Evolutionary conservation across 2,888 invertebrate genomes (phyloP), one percentile per base, ranked within the genome.

Genomic region (Sicus ferrugineus): DNA sequence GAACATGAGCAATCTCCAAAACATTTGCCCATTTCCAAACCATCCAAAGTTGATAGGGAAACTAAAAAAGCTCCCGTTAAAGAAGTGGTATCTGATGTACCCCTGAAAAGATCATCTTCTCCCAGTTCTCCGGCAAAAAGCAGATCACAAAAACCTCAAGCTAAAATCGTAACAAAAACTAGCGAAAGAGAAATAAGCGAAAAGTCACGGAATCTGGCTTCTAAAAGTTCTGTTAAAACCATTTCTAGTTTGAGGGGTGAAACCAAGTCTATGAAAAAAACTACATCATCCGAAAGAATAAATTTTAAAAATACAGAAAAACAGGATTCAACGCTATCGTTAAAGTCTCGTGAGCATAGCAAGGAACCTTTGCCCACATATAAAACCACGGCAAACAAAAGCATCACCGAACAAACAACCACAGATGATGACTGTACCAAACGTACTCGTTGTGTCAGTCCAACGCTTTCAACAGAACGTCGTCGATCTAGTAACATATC

Each of bases 401-500:
- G 14, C 23, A 21, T 28, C 30, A 16, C 73, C 42, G 3, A 69
- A 46, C 9, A 62, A 46, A 46, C 42, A 38, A 62, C 4, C 66
- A 67, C 7, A 68, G 72, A 28, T 67, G 75, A 6, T 21, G 54
- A 54, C 19, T 28, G 26, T 26, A 42, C 46, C 11, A 67, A 62
- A n/a, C 75, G 78, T 1, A 82, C 83, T 2, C 81, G 81, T 5
- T 80, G 81, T 30, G 72, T 70, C 6, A 82, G 82, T 56, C 83
- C 82, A 0, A 74, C 76, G 3, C 77, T 81, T 31, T 62, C 71
- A 7, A 78, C 72, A 28, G 82, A 82, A 69, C 78, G 82, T 2
- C 77, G 82, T 6, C 80, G 82, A n/a, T 82, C 83, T 0, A 82
- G 82, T 66, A 82, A 82, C 31, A 82, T 82, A 19, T 81, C 83